phyloP scores from a whole-genome alignment of 1,140 invertebrate species.

The Belonocnema kinseyi region DNA sequence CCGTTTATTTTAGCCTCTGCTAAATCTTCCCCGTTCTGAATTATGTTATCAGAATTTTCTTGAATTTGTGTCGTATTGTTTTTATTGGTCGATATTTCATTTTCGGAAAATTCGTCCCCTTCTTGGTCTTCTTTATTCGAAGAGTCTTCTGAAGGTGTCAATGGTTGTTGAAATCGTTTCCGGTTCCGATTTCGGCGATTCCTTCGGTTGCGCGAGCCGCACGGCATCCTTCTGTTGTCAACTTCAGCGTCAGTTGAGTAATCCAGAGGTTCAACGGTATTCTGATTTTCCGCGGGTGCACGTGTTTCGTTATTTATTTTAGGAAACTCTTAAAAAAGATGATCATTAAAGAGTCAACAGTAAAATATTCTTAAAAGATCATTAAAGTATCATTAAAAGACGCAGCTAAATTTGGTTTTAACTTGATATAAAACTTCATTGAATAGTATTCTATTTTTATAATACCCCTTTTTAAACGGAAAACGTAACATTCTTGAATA shows the following conservation, averaged over 20 bases:
- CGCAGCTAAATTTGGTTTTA: too few species aligned
- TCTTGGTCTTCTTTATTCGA: neutral
- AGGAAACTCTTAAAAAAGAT: neutral
- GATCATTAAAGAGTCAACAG: neutral
- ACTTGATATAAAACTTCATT: too few species aligned
- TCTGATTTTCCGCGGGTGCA: constrained; percentile 39
- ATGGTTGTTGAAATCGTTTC: constrained; percentile 35
- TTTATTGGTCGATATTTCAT: constrained; percentile 20
- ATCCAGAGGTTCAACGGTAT: constrained; percentile 44
- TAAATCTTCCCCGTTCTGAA: constrained; percentile 12
- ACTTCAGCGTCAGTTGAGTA: constrained; percentile 60
- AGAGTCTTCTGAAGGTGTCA: neutral
- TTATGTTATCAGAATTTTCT: constrained; percentile 13
- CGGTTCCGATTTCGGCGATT: constrained; percentile 49
- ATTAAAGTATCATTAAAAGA: too few species aligned
- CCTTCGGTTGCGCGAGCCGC: constrained; percentile 56
- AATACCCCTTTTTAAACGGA: neutral
- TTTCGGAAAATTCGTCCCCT: neutral
- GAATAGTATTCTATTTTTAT: neutral
- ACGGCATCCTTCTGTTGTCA: constrained; percentile 55
- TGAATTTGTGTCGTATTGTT: neutral
- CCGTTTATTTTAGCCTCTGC: constrained; percentile 29
- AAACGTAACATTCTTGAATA: neutral
- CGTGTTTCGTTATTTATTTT: constrained; percentile 11
- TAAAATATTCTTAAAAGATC: too few species aligned